These are phyloP conservation scores for Morpho deidamia DNA, from an alignment of 2,888 invertebrate species.

Conservation along the genomic window DNA sequence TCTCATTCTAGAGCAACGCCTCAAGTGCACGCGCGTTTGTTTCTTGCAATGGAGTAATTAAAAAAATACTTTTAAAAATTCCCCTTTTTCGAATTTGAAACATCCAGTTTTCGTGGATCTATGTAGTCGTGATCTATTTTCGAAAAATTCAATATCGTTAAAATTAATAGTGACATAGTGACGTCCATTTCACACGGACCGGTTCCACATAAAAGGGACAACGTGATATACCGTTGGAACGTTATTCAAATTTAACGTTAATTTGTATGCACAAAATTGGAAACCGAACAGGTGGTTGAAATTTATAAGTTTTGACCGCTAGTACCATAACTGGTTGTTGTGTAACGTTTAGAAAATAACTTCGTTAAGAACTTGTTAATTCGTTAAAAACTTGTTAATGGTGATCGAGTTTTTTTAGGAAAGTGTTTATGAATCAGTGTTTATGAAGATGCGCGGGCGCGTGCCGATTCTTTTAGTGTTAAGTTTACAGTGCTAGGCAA, in stretches of 20 bases:
- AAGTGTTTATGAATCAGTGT: conserved; percentile 62
- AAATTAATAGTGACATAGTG: conserved; percentile 7
- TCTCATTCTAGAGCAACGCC: conserved; percentile 61
- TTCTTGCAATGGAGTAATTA: conserved; percentile 43
- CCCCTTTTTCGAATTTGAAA: background rate
- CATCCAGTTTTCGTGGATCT: background rate
- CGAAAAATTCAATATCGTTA: conserved; percentile 2
- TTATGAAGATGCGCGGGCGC: conserved; percentile 46
- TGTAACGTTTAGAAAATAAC: conserved; percentile 25
- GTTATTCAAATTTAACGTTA: conserved; percentile 17
- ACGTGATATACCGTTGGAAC: conserved; percentile 19
- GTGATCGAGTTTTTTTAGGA: conserved; percentile 51
- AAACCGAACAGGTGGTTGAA: conserved; percentile 32
- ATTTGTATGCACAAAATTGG: conserved; percentile 28
- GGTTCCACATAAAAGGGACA: conserved; percentile 12
- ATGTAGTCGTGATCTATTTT: conserved; percentile 1
- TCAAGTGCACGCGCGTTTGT: conserved; percentile 55
- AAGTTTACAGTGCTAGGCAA: conserved; percentile 41
- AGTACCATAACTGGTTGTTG: conserved; percentile 27
- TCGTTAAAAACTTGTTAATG: conserved; percentile 40
- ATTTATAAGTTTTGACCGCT: conserved; percentile 28
- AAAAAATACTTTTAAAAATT: conserved; percentile 1
- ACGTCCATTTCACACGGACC: conserved; percentile 18
- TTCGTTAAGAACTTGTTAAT: conserved; percentile 46
- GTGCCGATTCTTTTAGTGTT: conserved; percentile 36